Conservation (phyloP, 2,113 vertebrate genomes). For the Nannobrachium achirus region DNA sequence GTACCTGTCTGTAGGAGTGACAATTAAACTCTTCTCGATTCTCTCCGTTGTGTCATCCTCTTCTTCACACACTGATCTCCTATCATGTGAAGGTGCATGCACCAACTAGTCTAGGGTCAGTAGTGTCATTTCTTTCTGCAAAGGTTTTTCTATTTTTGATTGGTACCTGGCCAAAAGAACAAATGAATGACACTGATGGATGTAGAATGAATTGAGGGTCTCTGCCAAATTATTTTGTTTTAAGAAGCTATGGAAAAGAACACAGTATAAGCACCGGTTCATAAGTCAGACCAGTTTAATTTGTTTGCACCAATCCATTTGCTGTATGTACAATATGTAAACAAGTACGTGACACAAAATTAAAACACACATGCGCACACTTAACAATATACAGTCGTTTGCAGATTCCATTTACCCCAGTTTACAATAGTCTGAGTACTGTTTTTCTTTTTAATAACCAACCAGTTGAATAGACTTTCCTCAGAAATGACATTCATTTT, state of each 20-base stretch:
- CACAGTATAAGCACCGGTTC: background rate
- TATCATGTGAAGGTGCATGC: too few relatives aligned
- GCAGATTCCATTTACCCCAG: conserved; percentile 54
- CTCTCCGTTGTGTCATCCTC: too few relatives aligned
- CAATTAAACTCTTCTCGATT: too few relatives aligned
- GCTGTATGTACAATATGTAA: conserved; percentile 83
- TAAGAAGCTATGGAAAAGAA: background rate
- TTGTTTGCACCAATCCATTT: conserved; percentile 69
- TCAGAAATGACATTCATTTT: conserved; percentile 68
- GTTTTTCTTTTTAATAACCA: conserved; percentile 60
- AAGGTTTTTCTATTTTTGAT: too few relatives aligned
- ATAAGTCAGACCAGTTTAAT: conserved; percentile 49
- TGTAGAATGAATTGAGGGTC: too few relatives aligned
- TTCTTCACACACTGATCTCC: background rate
- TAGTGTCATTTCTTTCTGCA: too few relatives aligned
- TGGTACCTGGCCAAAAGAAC: background rate
- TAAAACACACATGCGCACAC: conserved; percentile 75
- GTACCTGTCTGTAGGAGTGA: too few relatives aligned
- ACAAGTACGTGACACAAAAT: conserved; percentile 75
- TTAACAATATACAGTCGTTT: conserved; percentile 67
- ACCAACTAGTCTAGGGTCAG: too few relatives aligned
- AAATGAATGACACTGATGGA: too few relatives aligned
- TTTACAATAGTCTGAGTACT: conserved; percentile 46
- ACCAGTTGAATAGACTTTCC: conserved; percentile 49
- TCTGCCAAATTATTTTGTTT: background rate